Percentiles rank a stretch among this genome's conserved stretches.
Conservation (phyloP, 1,140 invertebrate species). For the Archegozetes longisetosus region DNA sequence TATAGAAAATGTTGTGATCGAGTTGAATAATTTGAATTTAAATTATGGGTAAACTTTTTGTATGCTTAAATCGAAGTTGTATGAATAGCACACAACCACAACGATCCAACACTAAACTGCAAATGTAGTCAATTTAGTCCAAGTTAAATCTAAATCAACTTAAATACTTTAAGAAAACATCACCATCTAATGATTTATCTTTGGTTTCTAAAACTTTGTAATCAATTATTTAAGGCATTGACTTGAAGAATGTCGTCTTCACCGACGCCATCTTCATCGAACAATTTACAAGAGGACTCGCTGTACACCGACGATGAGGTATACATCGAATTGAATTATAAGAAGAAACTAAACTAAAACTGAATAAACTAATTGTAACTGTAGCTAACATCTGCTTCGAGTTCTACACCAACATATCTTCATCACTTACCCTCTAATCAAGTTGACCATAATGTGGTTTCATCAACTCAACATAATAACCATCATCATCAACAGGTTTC, state of each 20-base stretch:
- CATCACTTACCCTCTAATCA: not conserved
- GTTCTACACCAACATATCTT: not conserved
- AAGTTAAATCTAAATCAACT: no score
- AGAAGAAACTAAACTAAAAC: not conserved
- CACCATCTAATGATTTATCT: no score
- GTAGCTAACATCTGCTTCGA: not conserved
- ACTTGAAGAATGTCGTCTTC: conserved; percentile 6
- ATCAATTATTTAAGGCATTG: no score
- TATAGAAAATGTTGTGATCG: no score
- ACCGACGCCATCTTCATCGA: conserved; percentile 1
- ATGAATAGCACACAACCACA: no score
- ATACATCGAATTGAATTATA: not conserved
- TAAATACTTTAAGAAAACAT: no score
- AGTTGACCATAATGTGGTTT: not conserved
- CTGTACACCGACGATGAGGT: not conserved
- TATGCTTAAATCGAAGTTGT: no score
- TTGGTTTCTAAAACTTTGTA: no score
- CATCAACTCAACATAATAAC: not conserved
- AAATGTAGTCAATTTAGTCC: no score
- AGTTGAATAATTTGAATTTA: no score
- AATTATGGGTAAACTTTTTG: no score
- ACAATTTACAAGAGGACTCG: not conserved
- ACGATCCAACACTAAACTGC: no score
- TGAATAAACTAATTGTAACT: not conserved
- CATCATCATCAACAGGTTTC: not conserved